Percentiles rank a stretch among this genome's conserved stretches.
phyloP scores from a whole-genome alignment of 2,113 vertebrate genomes.

The Pontoporia blainvillei region DNA sequence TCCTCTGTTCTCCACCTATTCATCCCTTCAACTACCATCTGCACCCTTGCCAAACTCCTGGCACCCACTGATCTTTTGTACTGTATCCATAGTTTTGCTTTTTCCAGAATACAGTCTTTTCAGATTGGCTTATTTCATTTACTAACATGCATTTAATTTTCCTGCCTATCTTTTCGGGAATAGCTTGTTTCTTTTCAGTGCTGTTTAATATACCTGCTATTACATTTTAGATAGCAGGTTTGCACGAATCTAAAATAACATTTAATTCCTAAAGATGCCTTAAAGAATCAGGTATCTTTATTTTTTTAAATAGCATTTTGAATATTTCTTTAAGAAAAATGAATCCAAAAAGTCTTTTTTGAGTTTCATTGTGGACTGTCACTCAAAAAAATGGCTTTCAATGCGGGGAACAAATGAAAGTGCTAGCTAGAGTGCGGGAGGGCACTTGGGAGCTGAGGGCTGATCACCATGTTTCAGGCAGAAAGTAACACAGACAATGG shows the following conservation, averaged over 20 bases:
- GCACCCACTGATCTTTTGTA: too few species aligned
- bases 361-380: neutral
- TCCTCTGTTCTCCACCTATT: too few species aligned
- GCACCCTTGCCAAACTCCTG: too few species aligned
- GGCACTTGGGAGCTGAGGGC: neutral
- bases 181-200: too few species aligned
- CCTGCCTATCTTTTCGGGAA: too few species aligned
- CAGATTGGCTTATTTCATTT: too few species aligned
- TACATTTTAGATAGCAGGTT: slow-evolving; percentile 12
- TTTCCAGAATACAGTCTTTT: too few species aligned
- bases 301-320: neutral
- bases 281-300: neutral
- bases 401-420: neutral
- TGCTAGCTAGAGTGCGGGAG: neutral
- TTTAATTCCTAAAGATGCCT: neutral
- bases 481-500: neutral
- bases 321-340: neutral
- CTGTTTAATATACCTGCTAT: neutral
- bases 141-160: too few species aligned
- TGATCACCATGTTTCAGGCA: neutral
- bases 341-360: neutral
- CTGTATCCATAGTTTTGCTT: too few species aligned
- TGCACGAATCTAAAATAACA: neutral
- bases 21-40: too few species aligned
- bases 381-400: neutral